These are phyloP conservation scores for Pelochelys cantorii DNA, from an alignment of 2,797 vertebrate genomes.

Conservation along the genomic window DNA sequence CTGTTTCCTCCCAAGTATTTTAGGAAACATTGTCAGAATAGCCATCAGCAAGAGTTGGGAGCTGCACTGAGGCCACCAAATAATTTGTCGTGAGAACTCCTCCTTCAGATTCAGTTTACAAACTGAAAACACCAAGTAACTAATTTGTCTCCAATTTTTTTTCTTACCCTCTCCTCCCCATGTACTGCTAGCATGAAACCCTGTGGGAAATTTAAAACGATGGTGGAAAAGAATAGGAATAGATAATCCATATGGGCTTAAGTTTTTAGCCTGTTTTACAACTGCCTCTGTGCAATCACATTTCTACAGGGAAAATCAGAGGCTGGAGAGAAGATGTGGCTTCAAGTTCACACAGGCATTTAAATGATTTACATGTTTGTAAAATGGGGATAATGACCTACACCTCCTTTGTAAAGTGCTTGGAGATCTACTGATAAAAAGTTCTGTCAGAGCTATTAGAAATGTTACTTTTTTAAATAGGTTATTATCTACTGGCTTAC, in stretches of 20 bases:
- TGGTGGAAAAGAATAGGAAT: not conserved
- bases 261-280: not conserved
- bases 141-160: not conserved
- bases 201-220: not conserved
- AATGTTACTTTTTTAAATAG: not conserved
- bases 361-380: not conserved
- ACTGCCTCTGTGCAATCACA: not conserved
- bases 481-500: not conserved
- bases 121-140: not conserved
- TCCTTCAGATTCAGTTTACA: not conserved
- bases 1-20: too few relatives aligned
- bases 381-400: not conserved
- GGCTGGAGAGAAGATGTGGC: not conserved
- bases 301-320: not conserved
- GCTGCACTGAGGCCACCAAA: too few relatives aligned
- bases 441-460: not conserved
- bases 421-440: not conserved
- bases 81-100: too few relatives aligned
- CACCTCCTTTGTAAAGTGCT: not conserved
- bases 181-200: not conserved
- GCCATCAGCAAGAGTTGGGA: too few relatives aligned
- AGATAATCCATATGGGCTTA: not conserved
- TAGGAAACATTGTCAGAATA: too few relatives aligned
- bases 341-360: not conserved
- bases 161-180: not conserved